Evolutionary conservation across 2,888 invertebrate genomes (phyloP).

Genomic region (Girardia tigrina): DNA sequence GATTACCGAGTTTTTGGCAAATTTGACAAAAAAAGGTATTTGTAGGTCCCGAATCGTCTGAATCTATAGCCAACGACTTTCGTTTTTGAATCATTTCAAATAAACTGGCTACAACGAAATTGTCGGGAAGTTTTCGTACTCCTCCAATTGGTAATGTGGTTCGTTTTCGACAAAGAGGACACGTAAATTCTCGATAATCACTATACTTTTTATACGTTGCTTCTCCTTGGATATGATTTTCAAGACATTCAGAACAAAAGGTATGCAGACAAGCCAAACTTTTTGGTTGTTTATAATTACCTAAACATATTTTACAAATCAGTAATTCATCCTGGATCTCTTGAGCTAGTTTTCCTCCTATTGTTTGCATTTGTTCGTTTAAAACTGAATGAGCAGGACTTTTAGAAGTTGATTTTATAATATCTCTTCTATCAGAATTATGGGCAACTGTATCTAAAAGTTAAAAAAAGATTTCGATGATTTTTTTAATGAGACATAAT

Average conservation of each 20-base stretch:
- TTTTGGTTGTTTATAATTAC: constrained; percentile 49
- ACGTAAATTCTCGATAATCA: constrained; percentile 51
- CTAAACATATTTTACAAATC: constrained; percentile 50
- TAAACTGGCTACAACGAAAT: constrained; percentile 50
- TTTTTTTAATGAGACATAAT: too few species aligned
- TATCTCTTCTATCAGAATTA: not conserved
- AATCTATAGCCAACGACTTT: constrained; percentile 5
- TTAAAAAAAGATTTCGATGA: not conserved
- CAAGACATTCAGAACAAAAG: constrained; percentile 50
- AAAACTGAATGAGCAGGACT: not conserved
- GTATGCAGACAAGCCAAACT: constrained; percentile 50
- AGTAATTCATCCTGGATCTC: constrained; percentile 51
- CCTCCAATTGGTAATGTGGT: constrained; percentile 50
- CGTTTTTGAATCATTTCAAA: constrained; percentile 43
- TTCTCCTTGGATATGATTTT: constrained; percentile 49
- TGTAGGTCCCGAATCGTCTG: not conserved
- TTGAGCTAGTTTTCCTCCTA: constrained; percentile 46
- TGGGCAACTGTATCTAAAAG: not conserved
- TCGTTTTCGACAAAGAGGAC: constrained; percentile 50
- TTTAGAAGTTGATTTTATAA: not conserved
- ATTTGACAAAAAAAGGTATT: constrained; percentile 47
- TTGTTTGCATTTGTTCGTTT: not conserved
- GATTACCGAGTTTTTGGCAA: constrained; percentile 45
- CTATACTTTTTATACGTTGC: constrained; percentile 51
- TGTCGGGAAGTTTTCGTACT: constrained; percentile 51